Percentiles rank a stretch among this genome's conserved stretches.
These are phyloP conservation scores for Scaptomyza caliginosa DNA, from an alignment of 2,888 invertebrate genomes.

Conservation along the genomic window DNA sequence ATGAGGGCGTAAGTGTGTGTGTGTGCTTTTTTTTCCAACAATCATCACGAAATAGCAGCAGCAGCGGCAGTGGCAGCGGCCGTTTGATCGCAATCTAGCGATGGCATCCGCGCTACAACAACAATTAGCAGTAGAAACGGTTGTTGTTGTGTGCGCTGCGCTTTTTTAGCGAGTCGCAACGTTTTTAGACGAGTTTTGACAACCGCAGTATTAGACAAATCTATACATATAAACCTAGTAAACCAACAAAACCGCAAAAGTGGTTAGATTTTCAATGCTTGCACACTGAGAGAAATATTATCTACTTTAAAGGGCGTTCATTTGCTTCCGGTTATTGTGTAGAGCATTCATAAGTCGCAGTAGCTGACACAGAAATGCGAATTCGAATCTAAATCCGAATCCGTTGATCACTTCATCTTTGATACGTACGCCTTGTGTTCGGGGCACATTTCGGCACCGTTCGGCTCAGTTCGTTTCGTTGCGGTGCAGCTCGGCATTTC, in stretches of 20 bases:
- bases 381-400: conserved; percentile 7
- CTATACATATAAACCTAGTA: too few relatives aligned
- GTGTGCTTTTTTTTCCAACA: conserved; percentile 19
- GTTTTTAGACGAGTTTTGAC: not conserved
- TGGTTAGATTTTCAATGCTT: not conserved
- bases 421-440: too few relatives aligned
- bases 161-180: conserved; percentile 1
- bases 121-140: not conserved
- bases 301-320: too few relatives aligned
- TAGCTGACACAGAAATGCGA: not conserved
- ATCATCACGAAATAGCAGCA: conserved; percentile 24
- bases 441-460: conserved; percentile 4
- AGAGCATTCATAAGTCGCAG: conserved; percentile 24
- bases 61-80: not conserved
- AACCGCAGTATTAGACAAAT: too few relatives aligned
- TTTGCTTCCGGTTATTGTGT: too few relatives aligned
- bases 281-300: too few relatives aligned
- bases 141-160: not conserved
- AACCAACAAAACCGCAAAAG: too few relatives aligned
- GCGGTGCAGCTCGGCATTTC: too few relatives aligned
- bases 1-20: conserved; percentile 53
- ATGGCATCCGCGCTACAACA: conserved; percentile 21
- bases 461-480: conserved; percentile 4
- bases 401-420: conserved; percentile 30
- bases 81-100: conserved; percentile 38